These are phyloP conservation scores for Drosophila emarginata DNA, from an alignment of 2,888 invertebrate species.

Conservation along the genomic window DNA sequence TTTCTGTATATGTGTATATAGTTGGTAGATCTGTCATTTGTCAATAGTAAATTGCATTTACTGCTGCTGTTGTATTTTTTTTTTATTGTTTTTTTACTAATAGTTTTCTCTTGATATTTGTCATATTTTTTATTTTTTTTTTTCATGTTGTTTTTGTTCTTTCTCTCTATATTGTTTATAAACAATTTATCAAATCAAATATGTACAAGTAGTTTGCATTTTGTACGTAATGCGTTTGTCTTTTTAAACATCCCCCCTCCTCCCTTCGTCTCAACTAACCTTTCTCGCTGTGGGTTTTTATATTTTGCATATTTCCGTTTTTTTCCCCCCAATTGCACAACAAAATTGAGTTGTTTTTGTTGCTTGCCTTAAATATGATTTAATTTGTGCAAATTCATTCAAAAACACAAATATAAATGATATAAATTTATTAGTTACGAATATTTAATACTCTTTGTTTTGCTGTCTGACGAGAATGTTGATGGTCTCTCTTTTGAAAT, in stretches of 20 bases:
- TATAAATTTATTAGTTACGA: conserved; percentile 13
- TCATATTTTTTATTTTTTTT: too few relatives aligned
- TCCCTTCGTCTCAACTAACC: neutral
- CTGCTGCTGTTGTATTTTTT: conserved; percentile 14
- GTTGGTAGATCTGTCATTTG: conserved; percentile 18
- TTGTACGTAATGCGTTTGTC: conserved; percentile 31
- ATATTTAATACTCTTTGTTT: neutral
- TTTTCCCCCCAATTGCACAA: conserved; percentile 42
- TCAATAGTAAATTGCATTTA: conserved; percentile 13
- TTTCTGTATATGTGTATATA: conserved; percentile 2
- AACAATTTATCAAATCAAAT: conserved; percentile 33
- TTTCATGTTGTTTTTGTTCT: neutral
- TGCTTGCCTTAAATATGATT: conserved; percentile 23
- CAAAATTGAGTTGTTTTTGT: conserved; percentile 23
- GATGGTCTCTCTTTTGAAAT: too few relatives aligned
- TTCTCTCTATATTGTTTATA: conserved; percentile 18
- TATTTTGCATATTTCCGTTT: conserved; percentile 55
- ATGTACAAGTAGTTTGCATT: conserved; percentile 8
- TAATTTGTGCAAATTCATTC: conserved; percentile 36
- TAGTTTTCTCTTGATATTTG: too few relatives aligned
- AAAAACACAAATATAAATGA: conserved; percentile 17
- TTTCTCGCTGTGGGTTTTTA: neutral
- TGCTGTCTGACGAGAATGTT: too few relatives aligned
- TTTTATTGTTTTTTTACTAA: neutral
- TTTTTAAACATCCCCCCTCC: neutral